A percentile compares a stretch with the other conserved stretches of the same genome.
Evolutionary conservation across 2,113 vertebrate species (phyloP).

Genomic region (Eclectus roratus): DNA sequence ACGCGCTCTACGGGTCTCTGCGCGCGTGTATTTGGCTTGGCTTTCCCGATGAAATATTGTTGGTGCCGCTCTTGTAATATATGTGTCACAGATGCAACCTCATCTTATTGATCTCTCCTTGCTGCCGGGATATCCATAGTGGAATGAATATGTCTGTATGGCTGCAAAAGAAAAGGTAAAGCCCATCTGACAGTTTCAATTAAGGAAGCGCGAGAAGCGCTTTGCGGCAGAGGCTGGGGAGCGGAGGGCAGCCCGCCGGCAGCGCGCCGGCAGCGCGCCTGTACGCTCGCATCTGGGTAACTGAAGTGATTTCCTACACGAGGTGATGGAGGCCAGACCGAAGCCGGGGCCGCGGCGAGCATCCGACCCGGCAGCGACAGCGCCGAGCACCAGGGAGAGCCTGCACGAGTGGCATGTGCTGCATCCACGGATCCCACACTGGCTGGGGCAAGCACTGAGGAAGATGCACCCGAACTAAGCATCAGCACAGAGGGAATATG

Average conservation of each 20-base stretch:
- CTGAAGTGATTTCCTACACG: conserved; percentile 66
- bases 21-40: accelerated
- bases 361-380: background rate
- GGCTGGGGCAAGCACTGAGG: accelerated
- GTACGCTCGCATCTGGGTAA: conserved; percentile 64
- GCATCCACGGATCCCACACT: background rate
- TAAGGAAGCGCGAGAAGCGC: conserved; percentile 69
- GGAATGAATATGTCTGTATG: conserved; percentile 42
- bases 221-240: conserved; percentile 57
- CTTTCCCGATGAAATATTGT: background rate
- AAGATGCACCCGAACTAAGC: accelerated
- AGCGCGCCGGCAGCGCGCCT: conserved; percentile 48
- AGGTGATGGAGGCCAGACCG: conserved; percentile 67
- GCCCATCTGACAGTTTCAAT: conserved; percentile 72
- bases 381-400: background rate
- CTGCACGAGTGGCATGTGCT: background rate
- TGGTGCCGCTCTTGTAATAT: conserved; percentile 1
- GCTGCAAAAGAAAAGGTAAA: conserved; percentile 42
- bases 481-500: accelerated
- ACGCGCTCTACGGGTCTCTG: background rate
- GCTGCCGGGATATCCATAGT: conserved; percentile 19
- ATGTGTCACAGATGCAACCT: conserved; percentile 51
- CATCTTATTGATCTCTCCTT: conserved; percentile 43
- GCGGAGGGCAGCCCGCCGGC: conserved; percentile 60
- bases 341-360: background rate